Conservation (phyloP, 92 coral and sea anemone species). For the Pocillopora meandrina region DNA sequence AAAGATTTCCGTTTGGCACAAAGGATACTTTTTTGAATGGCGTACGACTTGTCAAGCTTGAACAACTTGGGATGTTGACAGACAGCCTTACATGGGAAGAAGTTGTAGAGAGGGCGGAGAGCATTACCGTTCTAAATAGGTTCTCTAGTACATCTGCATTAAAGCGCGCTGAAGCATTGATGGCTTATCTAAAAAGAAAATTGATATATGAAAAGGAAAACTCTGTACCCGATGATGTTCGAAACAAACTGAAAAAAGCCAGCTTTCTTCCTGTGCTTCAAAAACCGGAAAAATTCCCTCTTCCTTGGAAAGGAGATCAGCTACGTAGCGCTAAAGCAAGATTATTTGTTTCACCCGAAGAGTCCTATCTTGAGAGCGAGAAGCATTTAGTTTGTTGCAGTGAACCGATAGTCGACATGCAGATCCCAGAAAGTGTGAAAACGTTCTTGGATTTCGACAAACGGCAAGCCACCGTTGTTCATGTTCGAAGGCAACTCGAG, state of each 20-base stretch:
- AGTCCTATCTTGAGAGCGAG: conserved; percentile 1
- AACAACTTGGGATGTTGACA: conserved; percentile 72
- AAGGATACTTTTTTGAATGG: conserved; percentile 26
- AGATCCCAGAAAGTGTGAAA: conserved; percentile 11
- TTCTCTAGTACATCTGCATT: conserved; percentile 43
- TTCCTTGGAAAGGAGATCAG: conserved; percentile 71
- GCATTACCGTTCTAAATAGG: conserved; percentile 39
- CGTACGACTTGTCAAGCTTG: conserved; percentile 44
- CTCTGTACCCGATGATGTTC: conserved; percentile 6
- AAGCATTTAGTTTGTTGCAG: conserved; percentile 52
- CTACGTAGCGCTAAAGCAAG: neutral
- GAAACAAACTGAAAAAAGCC: conserved; percentile 8
- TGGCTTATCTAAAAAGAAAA: conserved; percentile 20
- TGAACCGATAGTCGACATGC: conserved; percentile 30
- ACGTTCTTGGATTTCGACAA: conserved; percentile 13
- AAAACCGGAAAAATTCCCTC: conserved; percentile 63
- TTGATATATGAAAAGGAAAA: neutral
- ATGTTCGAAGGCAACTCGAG: conserved; percentile 35
- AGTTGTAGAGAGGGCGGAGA: conserved; percentile 66
- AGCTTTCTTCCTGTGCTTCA: conserved; percentile 61
- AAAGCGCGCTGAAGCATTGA: conserved; percentile 38
- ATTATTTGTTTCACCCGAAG: conserved; percentile 29
- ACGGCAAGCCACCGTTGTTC: neutral
- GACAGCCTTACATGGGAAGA: conserved; percentile 72
- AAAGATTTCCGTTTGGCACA: conserved; percentile 68